Evolutionary conservation across 2,113 vertebrate species (phyloP), one percentile per base, ranked within the genome.

Genomic region (Clupea harengus): DNA sequence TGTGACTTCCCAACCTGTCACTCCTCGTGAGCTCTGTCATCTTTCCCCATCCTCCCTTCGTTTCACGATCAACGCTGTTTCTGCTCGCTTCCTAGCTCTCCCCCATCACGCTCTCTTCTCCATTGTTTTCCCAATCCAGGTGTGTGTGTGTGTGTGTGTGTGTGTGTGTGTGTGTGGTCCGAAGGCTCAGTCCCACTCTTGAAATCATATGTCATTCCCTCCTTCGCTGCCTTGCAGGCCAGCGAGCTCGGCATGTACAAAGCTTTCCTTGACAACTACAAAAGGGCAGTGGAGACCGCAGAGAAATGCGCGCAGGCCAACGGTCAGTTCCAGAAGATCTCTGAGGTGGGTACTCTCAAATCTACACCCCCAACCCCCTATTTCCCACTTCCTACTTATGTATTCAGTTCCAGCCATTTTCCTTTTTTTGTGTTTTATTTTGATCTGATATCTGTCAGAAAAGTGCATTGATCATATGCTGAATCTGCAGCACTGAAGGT

Each of bases 201-300:
- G 15, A 54, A 54, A 3, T 54, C 52, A 60, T 60, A 0, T 60
- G 0, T 4, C 6, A 17, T 84, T 20, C 78, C 44, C 32, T 83
- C 83, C 72, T 45, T 18, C 25, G 18, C 84, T 10, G 64, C 25
- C 52, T 45, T 78, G 0, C 92, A 99, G 98, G 98, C 97, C 93
- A 99, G 97, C 92, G 97, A 97, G 93, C 91, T 99, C 49, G 98
- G 98, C 0, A 95, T 99, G 50, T 99, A 99, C 95, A 99, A 99
- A 91, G 98, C 98, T 2, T 99, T 99, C 89, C 96, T 99, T 92
- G 98, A 99, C 94, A 99, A 99, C 96, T 99, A 99, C 93, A 99
- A 99, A 94, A 94, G 96, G 0, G 98, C 98, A 0, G 89, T 97
- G 88, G 98, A 99, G 92, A 99, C 97, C 0, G 97, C 96, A 0